Percentiles rank a stretch among this genome's conserved stretches.
Evolutionary conservation across 2,888 invertebrate genomes (phyloP).

Genomic region (Zelleria hepariella): DNA sequence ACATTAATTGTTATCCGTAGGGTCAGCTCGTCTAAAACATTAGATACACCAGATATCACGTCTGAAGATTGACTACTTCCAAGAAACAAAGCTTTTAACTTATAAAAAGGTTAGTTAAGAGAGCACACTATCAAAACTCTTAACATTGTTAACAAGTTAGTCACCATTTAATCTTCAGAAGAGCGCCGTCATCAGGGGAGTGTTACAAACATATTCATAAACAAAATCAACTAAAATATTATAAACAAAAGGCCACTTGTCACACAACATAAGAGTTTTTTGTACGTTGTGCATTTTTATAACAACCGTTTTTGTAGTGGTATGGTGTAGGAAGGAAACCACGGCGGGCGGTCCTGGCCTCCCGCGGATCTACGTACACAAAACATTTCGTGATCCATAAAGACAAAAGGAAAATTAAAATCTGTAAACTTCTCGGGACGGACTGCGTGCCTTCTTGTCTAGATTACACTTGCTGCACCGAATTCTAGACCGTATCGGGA

Average conservation of each 20-base stretch:
- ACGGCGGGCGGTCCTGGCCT: constrained; percentile 61
- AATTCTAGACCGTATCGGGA: not conserved
- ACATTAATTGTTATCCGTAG: not conserved
- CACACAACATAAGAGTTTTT: constrained; percentile 64
- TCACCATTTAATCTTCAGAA: constrained; percentile 17
- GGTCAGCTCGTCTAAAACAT: not conserved
- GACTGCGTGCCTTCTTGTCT: constrained; percentile 23
- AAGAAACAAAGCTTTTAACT: not conserved
- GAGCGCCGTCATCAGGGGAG: constrained; percentile 54
- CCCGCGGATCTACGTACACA: constrained; percentile 63
- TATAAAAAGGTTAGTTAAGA: not conserved
- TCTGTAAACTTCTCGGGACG: constrained; percentile 53
- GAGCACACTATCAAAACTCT: too few species aligned
- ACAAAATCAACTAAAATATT: constrained; percentile 62
- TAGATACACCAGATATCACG: not conserved
- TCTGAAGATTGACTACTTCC: not conserved
- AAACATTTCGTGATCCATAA: constrained; percentile 71
- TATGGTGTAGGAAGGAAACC: constrained; percentile 67
- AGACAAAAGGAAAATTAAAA: constrained; percentile 70
- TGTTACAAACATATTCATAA: constrained; percentile 51
- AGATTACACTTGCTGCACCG: constrained; percentile 13
- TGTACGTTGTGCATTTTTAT: constrained; percentile 64
- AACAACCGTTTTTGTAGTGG: constrained; percentile 63
- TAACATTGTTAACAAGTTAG: not conserved
- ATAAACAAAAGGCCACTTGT: constrained; percentile 67